Evolutionary conservation across 1,140 invertebrate species (phyloP).

Genomic region (Aphaenogaster floridana): DNA sequence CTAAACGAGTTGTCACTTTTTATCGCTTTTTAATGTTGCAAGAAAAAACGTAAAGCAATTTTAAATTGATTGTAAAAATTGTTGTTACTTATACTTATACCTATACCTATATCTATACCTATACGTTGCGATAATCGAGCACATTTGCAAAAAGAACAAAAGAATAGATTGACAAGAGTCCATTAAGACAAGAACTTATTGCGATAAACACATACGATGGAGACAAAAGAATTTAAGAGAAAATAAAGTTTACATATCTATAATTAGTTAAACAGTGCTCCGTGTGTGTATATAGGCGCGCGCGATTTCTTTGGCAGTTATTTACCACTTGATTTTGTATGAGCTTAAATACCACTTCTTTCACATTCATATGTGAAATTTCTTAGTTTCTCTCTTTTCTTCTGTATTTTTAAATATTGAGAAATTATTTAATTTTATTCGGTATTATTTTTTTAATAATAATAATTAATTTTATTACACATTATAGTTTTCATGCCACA

Average conservation of each 20-base stretch:
- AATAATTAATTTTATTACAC: neutral
- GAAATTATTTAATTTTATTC: neutral
- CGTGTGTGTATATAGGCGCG: neutral
- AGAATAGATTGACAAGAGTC: neutral
- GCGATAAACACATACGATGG: neutral
- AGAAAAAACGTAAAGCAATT: neutral
- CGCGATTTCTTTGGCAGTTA: neutral
- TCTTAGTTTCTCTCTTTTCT: neutral
- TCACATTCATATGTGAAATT: neutral
- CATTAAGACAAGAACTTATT: neutral
- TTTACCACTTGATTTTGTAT: neutral
- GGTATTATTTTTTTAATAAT: neutral
- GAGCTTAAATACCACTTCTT: neutral
- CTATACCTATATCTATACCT: neutral
- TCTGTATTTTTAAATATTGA: neutral
- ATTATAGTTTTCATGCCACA: neutral
- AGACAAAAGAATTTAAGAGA: neutral
- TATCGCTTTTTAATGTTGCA: neutral
- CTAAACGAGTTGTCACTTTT: neutral
- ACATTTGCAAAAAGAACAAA: neutral
- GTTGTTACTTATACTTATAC: neutral
- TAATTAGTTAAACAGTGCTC: neutral
- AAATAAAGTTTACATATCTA: neutral
- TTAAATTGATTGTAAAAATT: conserved; percentile 8
- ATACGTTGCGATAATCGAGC: neutral